These are phyloP conservation scores for Meandrina meandrites DNA, from an alignment of 92 coral and sea anemone genomes.

Conservation along the genomic window DNA sequence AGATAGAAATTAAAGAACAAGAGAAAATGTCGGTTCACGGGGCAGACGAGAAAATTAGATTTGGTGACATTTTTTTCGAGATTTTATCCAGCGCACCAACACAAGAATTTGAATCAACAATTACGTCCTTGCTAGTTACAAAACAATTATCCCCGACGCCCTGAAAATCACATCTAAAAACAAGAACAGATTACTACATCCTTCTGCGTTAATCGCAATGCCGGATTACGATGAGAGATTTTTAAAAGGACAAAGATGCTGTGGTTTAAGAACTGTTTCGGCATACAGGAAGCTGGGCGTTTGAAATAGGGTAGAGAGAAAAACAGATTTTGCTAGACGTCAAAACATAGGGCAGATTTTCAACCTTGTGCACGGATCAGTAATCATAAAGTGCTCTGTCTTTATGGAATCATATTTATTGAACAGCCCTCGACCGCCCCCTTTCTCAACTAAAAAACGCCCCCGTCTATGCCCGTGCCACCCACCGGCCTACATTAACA, in stretches of 20 bases:
- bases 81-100: not conserved
- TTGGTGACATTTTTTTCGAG: not conserved
- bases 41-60: not conserved
- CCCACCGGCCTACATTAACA: conserved; percentile 52
- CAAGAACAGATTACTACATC: conserved; percentile 25
- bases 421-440: conserved; percentile 96
- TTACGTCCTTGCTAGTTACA: conserved; percentile 32
- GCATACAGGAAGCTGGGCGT: not conserved
- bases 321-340: not conserved
- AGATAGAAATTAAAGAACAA: conserved; percentile 11
- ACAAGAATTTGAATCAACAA: conserved; percentile 33
- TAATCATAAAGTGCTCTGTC: conserved; percentile 49
- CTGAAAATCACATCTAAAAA: conserved; percentile 43
- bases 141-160: conserved; percentile 34
- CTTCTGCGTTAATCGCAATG: conserved; percentile 22
- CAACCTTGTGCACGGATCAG: conserved; percentile 30
- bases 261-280: not conserved
- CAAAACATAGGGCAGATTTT: conserved; percentile 33
- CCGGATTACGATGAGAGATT: conserved; percentile 14
- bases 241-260: not conserved
- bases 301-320: not conserved
- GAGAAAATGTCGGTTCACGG: not conserved
- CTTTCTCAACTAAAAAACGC: conserved; percentile 83
- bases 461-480: conserved; percentile 74
- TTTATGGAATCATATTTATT: conserved; percentile 73